A percentile compares a stretch with the other conserved stretches of the same genome.
Conservation (phyloP, 2,113 vertebrate genomes). For the Arvicanthis niloticus region DNA sequence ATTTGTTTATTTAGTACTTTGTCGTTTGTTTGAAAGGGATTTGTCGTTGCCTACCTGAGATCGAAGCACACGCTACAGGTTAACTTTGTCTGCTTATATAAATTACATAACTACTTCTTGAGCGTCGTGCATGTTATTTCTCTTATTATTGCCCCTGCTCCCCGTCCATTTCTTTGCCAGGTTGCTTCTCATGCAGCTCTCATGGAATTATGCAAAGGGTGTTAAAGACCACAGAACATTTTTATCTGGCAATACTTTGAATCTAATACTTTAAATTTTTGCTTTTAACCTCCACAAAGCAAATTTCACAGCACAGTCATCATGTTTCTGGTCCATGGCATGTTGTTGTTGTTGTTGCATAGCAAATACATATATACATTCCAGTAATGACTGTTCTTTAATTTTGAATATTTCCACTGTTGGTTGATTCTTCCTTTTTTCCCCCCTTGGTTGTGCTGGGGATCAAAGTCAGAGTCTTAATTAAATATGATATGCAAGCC, state of each 20-base stretch:
- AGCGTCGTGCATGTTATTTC: not conserved
- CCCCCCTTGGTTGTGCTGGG: not conserved
- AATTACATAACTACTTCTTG: not conserved
- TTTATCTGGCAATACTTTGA: not conserved
- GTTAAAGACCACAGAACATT: not conserved
- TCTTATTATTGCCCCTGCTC: not conserved
- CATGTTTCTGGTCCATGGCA: not conserved
- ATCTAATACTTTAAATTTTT: constrained; percentile 28
- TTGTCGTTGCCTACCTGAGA: not conserved
- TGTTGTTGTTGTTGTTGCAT: not conserved
- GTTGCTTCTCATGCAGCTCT: not conserved
- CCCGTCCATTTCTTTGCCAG: not conserved
- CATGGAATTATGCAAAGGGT: not conserved
- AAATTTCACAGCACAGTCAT: not conserved
- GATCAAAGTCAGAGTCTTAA: not conserved
- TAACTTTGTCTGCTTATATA: not conserved
- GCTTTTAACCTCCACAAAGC: not conserved
- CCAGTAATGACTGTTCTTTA: not conserved
- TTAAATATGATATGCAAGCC: not conserved
- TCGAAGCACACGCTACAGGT: not conserved
- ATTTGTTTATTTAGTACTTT: constrained; percentile 30
- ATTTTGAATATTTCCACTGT: not conserved
- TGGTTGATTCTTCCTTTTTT: not conserved
- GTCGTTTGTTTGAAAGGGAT: constrained; percentile 38
- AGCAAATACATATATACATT: not conserved